Evolutionary conservation across 2,113 vertebrate genomes (phyloP), one percentile per base, ranked within the genome.

Genomic region (Rhinoptilus africanus): DNA sequence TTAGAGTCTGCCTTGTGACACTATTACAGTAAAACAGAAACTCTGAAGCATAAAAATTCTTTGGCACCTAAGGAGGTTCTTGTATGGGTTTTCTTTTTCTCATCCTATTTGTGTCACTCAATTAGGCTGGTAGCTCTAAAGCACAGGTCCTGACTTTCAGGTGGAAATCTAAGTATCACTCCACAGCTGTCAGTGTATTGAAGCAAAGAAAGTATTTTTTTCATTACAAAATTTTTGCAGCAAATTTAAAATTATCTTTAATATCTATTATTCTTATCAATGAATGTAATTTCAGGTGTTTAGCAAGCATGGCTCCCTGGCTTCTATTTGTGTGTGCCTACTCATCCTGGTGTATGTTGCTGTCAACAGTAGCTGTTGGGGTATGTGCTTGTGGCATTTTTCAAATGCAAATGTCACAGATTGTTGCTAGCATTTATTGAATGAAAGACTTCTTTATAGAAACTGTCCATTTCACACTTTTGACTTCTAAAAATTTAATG

Each of bases 1-100:
- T 11, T 37, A 37, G 16, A 8, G 48, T 77, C 17, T 89, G 47
- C 14, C n/a, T 91, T 48, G 10, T 80, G 74, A 88, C 63, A 37
- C 23, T 8, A 9, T 53, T 79, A 32, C 14, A 45, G 56, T 34
- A 71, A 83, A 89, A 63, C 34, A 87, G 45, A 92, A 75, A 20
- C 47, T 90, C 37, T 67, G 53, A 85, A 87, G 45, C 54, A 11
- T 79, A 71, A 80, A 95, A 95, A 89, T 92, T 93, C 87, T 93
- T 96, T 96, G 94, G 91, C 94, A 88, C 30, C 14, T 85, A 34
- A 94, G 74, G 72, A 93, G n/a, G 30, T 82, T 83, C 32, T 91
- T 87, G 8, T 32, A 27, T 10, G 50, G 57, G 4, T 53, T 69
- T 41, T 85, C 39, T 71, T 89, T 84, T 63, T 59, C 59, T 66